Conservation (phyloP, 2,113 vertebrate genomes). For the Callocephalon fimbriatum region DNA sequence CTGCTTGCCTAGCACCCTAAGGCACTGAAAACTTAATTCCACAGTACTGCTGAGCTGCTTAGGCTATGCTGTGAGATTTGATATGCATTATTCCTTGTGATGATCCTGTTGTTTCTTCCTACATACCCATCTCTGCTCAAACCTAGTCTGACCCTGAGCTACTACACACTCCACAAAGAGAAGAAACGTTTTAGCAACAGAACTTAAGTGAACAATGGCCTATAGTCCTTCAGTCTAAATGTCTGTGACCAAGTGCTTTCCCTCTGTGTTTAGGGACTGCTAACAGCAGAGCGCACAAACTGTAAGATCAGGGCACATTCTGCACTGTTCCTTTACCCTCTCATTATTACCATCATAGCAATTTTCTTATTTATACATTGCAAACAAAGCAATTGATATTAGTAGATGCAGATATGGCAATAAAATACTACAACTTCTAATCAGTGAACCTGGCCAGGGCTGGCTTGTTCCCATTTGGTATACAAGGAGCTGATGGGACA, state of each 20-base stretch:
- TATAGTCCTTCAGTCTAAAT: neutral
- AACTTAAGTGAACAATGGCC: neutral
- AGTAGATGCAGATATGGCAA: neutral
- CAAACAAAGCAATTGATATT: neutral
- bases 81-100: neutral
- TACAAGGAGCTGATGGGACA: neutral
- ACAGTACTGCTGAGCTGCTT: neutral
- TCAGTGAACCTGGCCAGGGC: neutral
- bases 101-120: neutral
- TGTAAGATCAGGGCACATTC: fast-evolving
- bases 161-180: neutral
- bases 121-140: neutral
- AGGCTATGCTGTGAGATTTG: neutral
- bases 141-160: fast-evolving
- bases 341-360: neutral
- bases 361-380: neutral
- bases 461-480: neutral
- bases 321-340: neutral
- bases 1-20: neutral
- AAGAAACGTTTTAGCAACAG: neutral
- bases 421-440: neutral
- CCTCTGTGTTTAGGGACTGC: neutral
- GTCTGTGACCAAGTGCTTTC: neutral
- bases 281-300: neutral
- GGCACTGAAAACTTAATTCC: neutral